Evolutionary conservation across 2,888 invertebrate species (phyloP).

Genomic region (Heliconius sara): DNA sequence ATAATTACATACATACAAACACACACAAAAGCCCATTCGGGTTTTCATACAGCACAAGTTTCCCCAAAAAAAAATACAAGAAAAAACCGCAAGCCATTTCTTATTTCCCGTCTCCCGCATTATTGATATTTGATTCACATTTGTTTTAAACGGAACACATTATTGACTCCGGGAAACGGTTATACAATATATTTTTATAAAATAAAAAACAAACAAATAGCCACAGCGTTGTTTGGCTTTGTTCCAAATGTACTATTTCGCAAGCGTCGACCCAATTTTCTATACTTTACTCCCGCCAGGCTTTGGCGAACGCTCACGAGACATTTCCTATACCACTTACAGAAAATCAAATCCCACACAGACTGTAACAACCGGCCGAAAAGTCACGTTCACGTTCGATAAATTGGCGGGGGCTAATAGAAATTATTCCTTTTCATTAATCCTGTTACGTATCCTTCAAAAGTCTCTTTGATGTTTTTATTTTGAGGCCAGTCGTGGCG

Average conservation of each 20-base stretch:
- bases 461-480: slow-evolving; percentile 4
- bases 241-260: slow-evolving; percentile 70
- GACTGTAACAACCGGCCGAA: slow-evolving; percentile 54
- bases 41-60: background rate
- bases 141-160: slow-evolving; percentile 50
- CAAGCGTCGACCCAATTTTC: slow-evolving; percentile 74
- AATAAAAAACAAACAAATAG: slow-evolving; percentile 69
- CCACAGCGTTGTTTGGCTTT: slow-evolving; percentile 67
- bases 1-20: too few relatives aligned
- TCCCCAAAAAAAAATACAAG: background rate
- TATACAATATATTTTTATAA: slow-evolving; percentile 67
- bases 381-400: slow-evolving; percentile 53
- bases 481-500: too few relatives aligned
- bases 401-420: slow-evolving; percentile 54
- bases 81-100: background rate
- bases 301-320: slow-evolving; percentile 60
- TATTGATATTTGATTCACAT: slow-evolving; percentile 3
- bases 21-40: too few relatives aligned
- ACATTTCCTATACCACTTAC: slow-evolving; percentile 75
- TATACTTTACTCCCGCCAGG: slow-evolving; percentile 70
- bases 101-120: background rate
- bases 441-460: slow-evolving; percentile 34
- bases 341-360: slow-evolving; percentile 63
- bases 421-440: slow-evolving; percentile 50
- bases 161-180: slow-evolving; percentile 57